phyloP scores from a whole-genome alignment of 2,888 invertebrate genomes.

The Sinelater perroti region DNA sequence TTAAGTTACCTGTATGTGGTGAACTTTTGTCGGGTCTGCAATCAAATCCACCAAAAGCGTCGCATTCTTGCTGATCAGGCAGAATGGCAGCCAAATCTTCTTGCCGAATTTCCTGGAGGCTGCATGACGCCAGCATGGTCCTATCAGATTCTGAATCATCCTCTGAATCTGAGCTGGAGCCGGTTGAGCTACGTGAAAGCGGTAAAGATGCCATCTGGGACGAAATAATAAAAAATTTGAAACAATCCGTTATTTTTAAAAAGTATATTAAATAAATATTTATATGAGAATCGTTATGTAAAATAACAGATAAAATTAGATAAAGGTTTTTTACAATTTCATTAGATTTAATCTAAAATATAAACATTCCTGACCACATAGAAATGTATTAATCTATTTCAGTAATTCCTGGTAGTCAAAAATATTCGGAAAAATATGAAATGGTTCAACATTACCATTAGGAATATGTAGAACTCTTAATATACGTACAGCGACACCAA shows the following conservation, averaged over 20 bases:
- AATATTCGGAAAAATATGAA: too few species aligned
- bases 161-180: slow-evolving; percentile 54
- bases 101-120: slow-evolving; percentile 76
- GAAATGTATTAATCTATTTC: too few species aligned
- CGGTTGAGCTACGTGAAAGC: slow-evolving; percentile 53
- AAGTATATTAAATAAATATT: too few species aligned
- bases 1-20: slow-evolving; percentile 61
- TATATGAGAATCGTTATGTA: too few species aligned
- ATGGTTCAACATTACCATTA: too few species aligned
- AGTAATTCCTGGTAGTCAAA: too few species aligned
- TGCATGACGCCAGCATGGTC: slow-evolving; percentile 67
- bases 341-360: too few species aligned
- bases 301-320: too few species aligned
- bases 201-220: slow-evolving; percentile 59
- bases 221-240: too few species aligned
- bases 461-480: slow-evolving; percentile 1
- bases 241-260: too few species aligned
- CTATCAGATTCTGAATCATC: slow-evolving; percentile 63
- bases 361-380: too few species aligned
- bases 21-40: slow-evolving; percentile 62
- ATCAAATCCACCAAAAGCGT: slow-evolving; percentile 58
- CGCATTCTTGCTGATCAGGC: slow-evolving; percentile 74
- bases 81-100: slow-evolving; percentile 81
- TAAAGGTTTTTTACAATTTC: too few species aligned
- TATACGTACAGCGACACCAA: slow-evolving; percentile 27